phyloP scores from a whole-genome alignment of 2,888 invertebrate genomes.

The Tenthredo scrophulariae region DNA sequence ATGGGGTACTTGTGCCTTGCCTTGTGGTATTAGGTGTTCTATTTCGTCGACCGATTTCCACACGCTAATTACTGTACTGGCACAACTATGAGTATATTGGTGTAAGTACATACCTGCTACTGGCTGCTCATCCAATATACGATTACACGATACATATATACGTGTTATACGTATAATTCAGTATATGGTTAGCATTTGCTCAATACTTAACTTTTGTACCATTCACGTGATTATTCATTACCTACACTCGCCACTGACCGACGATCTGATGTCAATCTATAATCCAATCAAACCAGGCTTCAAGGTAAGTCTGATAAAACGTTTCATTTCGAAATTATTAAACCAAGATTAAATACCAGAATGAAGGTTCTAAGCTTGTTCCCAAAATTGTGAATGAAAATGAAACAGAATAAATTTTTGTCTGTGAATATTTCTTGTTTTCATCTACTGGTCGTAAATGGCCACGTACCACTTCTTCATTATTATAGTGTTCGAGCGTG shows the following conservation, averaged over 20 bases:
- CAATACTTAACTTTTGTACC: neutral
- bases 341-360: neutral
- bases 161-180: neutral
- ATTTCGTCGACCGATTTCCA: slow-evolving; percentile 31
- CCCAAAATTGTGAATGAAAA: neutral
- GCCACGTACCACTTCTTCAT: neutral
- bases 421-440: neutral
- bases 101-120: too few species aligned
- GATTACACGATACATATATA: slow-evolving; percentile 4
- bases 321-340: neutral
- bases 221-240: neutral
- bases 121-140: neutral
- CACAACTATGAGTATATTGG: neutral
- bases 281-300: neutral
- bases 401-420: neutral
- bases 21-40: slow-evolving; percentile 31
- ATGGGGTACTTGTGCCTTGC: neutral
- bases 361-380: neutral
- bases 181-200: neutral
- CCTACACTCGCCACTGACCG: neutral
- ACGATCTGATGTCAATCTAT: neutral
- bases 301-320: neutral
- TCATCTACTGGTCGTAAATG: neutral
- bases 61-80: neutral
- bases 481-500: neutral